A percentile compares a stretch with the other conserved stretches of the same genome.
Evolutionary conservation across 2,797 vertebrate species (phyloP).

Genomic region (Antrozous pallidus): DNA sequence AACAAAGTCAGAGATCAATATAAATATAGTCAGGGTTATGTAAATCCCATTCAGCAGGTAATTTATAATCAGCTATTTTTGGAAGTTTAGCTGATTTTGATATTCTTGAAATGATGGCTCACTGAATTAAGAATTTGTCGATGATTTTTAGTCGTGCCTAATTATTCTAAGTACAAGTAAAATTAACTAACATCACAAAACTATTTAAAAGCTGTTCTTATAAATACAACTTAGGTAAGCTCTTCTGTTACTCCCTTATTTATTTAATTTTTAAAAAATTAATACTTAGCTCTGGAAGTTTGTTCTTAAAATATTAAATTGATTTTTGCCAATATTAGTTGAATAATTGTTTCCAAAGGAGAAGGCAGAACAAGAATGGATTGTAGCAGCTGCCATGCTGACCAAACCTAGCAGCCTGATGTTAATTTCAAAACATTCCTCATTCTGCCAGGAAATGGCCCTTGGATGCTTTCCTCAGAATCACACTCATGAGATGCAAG

Average conservation of each 20-base stretch:
- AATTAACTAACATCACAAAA: constrained; percentile 11
- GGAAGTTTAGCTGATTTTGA: neutral
- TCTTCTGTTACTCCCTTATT: neutral
- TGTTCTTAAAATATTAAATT: neutral
- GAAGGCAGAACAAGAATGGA: neutral
- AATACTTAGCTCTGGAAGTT: neutral
- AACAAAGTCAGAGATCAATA: constrained; percentile 20
- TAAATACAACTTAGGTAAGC: neutral
- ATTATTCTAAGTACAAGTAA: constrained; percentile 9
- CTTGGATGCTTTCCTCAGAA: neutral
- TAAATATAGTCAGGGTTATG: neutral
- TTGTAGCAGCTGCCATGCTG: neutral
- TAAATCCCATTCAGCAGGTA: neutral
- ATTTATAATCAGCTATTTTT: constrained; percentile 28
- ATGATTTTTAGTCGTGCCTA: neutral
- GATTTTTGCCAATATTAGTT: neutral
- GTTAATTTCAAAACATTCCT: neutral
- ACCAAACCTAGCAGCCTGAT: neutral
- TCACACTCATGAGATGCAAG: neutral
- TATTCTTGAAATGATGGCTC: neutral
- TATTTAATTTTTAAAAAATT: neutral
- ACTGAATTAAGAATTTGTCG: neutral
- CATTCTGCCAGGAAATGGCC: neutral
- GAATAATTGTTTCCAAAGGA: neutral
- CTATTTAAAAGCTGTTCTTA: neutral